phyloP scores from a whole-genome alignment of 2,113 vertebrate genomes.

The Erythrocercus mccallii region DNA sequence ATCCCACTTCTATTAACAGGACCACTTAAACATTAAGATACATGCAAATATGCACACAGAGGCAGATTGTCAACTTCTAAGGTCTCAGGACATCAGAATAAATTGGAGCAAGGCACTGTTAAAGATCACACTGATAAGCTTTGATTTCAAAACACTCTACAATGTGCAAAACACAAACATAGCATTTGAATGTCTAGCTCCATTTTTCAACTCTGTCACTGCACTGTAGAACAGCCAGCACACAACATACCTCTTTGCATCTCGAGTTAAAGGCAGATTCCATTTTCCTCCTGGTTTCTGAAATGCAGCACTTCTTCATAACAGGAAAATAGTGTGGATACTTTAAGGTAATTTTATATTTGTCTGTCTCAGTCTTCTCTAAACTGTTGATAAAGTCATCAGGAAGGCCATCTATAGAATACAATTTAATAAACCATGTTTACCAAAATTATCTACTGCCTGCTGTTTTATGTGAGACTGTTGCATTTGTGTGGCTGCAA shows the following conservation, averaged over 20 bases:
- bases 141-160: not conserved
- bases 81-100: not conserved
- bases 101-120: not conserved
- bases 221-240: not conserved
- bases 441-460: not conserved
- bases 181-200: not conserved
- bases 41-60: not conserved
- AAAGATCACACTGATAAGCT: not conserved
- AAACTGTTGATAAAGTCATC: conserved; percentile 85
- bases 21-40: not conserved
- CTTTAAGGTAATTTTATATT: conserved; percentile 86
- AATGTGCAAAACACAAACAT: not conserved
- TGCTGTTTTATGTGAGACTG: not conserved
- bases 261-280: conserved; percentile 90
- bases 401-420: conserved; percentile 81
- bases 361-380: conserved; percentile 76
- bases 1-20: not conserved
- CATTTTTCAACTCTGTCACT: not conserved
- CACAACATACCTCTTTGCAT: conserved; percentile 85
- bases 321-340: conserved; percentile 94
- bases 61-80: not conserved
- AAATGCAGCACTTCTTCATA: conserved; percentile 90
- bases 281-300: conserved; percentile 90
- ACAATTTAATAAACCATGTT: conserved; percentile 22
- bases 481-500: not conserved